phyloP scores from a whole-genome alignment of 1,140 invertebrate species.

The Tenebrio molitor region DNA sequence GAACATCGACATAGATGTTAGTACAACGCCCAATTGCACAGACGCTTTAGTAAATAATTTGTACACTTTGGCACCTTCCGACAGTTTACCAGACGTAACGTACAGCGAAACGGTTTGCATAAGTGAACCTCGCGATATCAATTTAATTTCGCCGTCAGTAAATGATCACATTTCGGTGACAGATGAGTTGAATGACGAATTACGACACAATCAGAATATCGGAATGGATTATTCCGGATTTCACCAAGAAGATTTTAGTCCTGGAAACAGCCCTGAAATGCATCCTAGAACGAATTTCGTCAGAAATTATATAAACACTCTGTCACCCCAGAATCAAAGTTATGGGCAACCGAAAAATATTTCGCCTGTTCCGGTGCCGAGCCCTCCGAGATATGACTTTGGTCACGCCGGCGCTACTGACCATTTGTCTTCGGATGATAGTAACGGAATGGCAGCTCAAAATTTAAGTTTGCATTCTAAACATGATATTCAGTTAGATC shows the following conservation, averaged over 20 bases:
- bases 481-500: conserved; percentile 61
- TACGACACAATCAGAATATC: conserved; percentile 57
- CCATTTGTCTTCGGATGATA: conserved; percentile 61
- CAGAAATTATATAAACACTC: conserved; percentile 59
- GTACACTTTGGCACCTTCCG: conserved; percentile 61
- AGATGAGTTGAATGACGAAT: conserved; percentile 62
- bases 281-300: conserved; percentile 59
- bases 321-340: conserved; percentile 53
- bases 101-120: conserved; percentile 60
- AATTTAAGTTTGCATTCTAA: conserved; percentile 62
- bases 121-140: conserved; percentile 62
- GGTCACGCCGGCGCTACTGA: conserved; percentile 55
- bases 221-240: conserved; percentile 63
- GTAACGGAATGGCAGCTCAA: conserved; percentile 61
- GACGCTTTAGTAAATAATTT: conserved; percentile 63
- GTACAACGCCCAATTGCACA: conserved; percentile 59
- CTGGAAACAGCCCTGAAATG: conserved; percentile 57
- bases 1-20: conserved; percentile 64
- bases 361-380: conserved; percentile 53
- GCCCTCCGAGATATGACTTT: conserved; percentile 63
- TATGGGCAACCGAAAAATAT: conserved; percentile 54
- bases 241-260: conserved; percentile 62
- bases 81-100: conserved; percentile 60
- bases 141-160: conserved; percentile 64
- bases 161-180: conserved; percentile 65